Percentiles rank a stretch among this genome's conserved stretches.
These are phyloP conservation scores for Antheraea pernyi DNA, from an alignment of 1,140 invertebrate species.

Conservation along the genomic window DNA sequence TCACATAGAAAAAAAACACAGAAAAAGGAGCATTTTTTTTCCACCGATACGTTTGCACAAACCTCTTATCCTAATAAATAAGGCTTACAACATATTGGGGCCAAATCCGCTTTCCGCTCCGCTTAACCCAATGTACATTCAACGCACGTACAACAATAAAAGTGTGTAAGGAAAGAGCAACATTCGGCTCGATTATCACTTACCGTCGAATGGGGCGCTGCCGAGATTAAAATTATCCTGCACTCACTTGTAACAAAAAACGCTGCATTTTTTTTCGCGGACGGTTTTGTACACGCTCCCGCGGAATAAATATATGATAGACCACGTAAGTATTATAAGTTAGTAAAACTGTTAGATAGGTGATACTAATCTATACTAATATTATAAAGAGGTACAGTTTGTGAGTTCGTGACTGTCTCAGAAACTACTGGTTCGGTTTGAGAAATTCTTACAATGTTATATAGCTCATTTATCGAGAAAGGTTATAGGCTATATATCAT, in stretches of 20 bases:
- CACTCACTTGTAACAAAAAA: not conserved
- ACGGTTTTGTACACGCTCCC: too few relatives aligned
- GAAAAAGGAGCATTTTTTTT: not conserved
- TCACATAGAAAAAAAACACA: not conserved
- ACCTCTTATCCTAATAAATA: slow-evolving; percentile 9
- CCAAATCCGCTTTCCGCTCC: slow-evolving; percentile 12
- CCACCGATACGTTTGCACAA: not conserved
- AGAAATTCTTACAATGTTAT: too few relatives aligned
- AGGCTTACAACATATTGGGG: slow-evolving; percentile 7
- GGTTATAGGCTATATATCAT: too few relatives aligned
- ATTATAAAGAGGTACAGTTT: too few relatives aligned
- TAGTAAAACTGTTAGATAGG: too few relatives aligned
- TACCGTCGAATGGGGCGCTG: slow-evolving; percentile 6
- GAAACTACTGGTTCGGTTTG: too few relatives aligned
- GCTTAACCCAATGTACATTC: slow-evolving; percentile 12
- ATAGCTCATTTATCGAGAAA: too few relatives aligned
- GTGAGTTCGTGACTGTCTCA: too few relatives aligned
- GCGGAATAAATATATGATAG: too few relatives aligned
- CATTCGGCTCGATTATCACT: slow-evolving; percentile 7
- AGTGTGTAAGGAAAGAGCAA: slow-evolving; percentile 9
- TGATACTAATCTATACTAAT: too few relatives aligned
- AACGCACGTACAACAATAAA: slow-evolving; percentile 14
- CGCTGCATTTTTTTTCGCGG: slow-evolving; percentile 1
- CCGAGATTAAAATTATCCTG: not conserved
- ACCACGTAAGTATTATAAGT: too few relatives aligned